These are phyloP conservation scores for Microtus montanus DNA, from an alignment of 2,113 vertebrate genomes.

Conservation along the genomic window DNA sequence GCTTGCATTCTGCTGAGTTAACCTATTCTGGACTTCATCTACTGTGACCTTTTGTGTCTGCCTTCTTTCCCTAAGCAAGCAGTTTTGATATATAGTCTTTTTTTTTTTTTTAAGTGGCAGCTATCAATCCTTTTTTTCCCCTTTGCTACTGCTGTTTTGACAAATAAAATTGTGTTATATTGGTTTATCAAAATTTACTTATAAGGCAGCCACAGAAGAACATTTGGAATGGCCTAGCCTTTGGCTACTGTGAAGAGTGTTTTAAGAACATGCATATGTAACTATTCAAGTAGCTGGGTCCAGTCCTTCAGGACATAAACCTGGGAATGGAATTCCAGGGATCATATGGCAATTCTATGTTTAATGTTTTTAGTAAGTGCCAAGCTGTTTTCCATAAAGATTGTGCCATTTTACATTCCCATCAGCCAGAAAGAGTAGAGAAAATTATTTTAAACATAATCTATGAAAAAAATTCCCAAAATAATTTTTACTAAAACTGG, in stretches of 20 bases:
- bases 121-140: not conserved
- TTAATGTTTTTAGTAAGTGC: slow-evolving; percentile 10
- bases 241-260: not conserved
- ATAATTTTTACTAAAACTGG: slow-evolving; percentile 61
- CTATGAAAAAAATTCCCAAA: slow-evolving; percentile 44
- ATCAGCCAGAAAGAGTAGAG: slow-evolving; percentile 10
- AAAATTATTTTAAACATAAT: slow-evolving; percentile 51
- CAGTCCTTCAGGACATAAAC: not conserved
- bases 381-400: slow-evolving; percentile 4
- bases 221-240: not conserved
- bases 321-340: not conserved
- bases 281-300: not conserved
- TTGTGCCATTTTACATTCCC: not conserved
- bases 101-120: not conserved
- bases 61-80: not conserved
- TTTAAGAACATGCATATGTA: not conserved
- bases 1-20: not conserved
- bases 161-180: not conserved
- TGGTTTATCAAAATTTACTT: not conserved
- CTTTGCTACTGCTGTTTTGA: not conserved
- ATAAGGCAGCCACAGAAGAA: not conserved
- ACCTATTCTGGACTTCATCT: not conserved
- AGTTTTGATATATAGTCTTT: fast-evolving
- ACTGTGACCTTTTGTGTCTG: not conserved
- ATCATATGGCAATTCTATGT: not conserved